phyloP scores from a whole-genome alignment of 2,888 invertebrate species.

The Rugalucina vietnamica region DNA sequence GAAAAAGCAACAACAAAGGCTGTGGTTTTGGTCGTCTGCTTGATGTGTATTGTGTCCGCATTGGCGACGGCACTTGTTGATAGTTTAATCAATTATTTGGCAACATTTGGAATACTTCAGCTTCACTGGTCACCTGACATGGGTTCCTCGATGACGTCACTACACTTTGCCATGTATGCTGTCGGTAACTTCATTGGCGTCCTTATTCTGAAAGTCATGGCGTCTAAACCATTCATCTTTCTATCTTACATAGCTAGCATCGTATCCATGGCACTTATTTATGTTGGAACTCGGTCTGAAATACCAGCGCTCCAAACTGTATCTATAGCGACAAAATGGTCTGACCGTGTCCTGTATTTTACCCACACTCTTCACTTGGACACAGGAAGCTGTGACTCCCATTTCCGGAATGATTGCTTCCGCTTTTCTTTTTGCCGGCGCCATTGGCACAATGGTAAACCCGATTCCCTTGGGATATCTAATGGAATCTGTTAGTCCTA shows the following conservation, averaged over 20 bases:
- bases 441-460: constrained; percentile 57
- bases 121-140: constrained; percentile 31
- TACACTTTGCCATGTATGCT: constrained; percentile 43
- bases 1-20: neutral
- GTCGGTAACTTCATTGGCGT: constrained; percentile 43
- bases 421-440: constrained; percentile 52
- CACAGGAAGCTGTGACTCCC: constrained; percentile 57
- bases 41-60: constrained; percentile 37
- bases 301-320: constrained; percentile 51
- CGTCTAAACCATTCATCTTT: constrained; percentile 40
- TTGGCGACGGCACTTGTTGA: constrained; percentile 42
- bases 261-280: constrained; percentile 27
- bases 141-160: constrained; percentile 30
- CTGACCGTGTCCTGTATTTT: constrained; percentile 55
- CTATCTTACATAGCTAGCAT: constrained; percentile 31
- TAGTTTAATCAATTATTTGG: constrained; percentile 42
- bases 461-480: constrained; percentile 61
- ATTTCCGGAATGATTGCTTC: constrained; percentile 61
- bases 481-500: constrained; percentile 58
- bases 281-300: constrained; percentile 42
- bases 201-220: constrained; percentile 40
- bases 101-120: constrained; percentile 44
- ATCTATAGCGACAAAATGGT: constrained; percentile 47
- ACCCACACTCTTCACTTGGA: constrained; percentile 61
- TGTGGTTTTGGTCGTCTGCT: constrained; percentile 3